phyloP scores from a whole-genome alignment of 2,888 invertebrate species.

The Leptinotarsa rubiginosa region DNA sequence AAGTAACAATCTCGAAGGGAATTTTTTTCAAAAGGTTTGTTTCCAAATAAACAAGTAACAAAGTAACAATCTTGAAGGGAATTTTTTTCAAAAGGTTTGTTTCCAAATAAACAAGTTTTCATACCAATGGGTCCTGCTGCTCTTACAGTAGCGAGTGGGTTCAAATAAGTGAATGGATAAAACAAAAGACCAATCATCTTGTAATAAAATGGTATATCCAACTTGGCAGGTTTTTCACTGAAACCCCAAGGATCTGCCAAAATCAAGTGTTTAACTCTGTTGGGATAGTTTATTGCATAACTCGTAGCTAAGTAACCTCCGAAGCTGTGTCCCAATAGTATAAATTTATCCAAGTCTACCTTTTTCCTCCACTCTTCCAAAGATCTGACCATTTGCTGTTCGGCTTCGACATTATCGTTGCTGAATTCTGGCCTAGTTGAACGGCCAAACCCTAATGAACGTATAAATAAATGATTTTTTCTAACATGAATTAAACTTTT shows the following conservation, averaged over 20 bases:
- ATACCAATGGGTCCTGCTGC: slow-evolving; percentile 86
- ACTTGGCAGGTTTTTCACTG: slow-evolving; percentile 73
- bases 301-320: slow-evolving; percentile 91
- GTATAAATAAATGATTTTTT: not conserved
- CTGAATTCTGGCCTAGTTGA: slow-evolving; percentile 90
- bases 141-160: slow-evolving; percentile 92
- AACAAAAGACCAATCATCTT: slow-evolving; percentile 80
- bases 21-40: too few species aligned
- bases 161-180: slow-evolving; percentile 76
- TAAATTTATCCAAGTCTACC: slow-evolving; percentile 86
- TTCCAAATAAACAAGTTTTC: slow-evolving; percentile 25
- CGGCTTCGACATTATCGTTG: slow-evolving; percentile 80
- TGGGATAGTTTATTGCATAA: slow-evolving; percentile 86
- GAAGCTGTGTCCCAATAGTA: slow-evolving; percentile 92
- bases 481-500: not conserved
- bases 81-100: too few species aligned
- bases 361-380: slow-evolving; percentile 94
- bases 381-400: slow-evolving; percentile 89
- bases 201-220: slow-evolving; percentile 79
- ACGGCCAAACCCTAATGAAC: slow-evolving; percentile 83
- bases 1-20: too few species aligned
- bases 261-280: slow-evolving; percentile 88
- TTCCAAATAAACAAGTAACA: not conserved
- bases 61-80: too few species aligned
- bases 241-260: slow-evolving; percentile 92